Base-by-base conservation (phyloP, 2,888 invertebrate species). In the Serrognathus titanus region DNA sequence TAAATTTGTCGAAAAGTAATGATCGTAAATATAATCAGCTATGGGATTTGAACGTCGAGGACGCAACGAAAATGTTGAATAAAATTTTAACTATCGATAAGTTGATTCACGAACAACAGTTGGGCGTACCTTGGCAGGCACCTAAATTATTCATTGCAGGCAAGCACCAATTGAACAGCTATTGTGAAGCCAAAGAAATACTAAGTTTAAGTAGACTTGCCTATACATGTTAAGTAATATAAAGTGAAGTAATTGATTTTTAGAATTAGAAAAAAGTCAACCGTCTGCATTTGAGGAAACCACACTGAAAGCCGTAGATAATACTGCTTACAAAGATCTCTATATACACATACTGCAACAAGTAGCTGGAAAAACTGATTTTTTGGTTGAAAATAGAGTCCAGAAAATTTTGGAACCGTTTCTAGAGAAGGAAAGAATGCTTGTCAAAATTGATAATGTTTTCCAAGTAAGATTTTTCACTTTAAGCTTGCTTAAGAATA, bases 401-500 rank as follows among this genome's bases (percentile, higher is more conserved):
- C 76, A 84, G 10, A 79, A 79, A 53, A 80, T 92, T 12, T 79
- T 92, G 4, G 79, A 82, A 55, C 84, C 86, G n/a, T 86, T 86
- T 66, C 76, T 82, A 6, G 74, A 82, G 11, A 76, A 82, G 31
- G 84, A 90, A 47, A 82, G 83, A 67, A 82, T 84, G 55, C 75
- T 92, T n/a, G 85, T 92, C 57, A 85, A 85, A 50, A 77, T 92
- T 51, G 90, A 91, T 69, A 87, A 87, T 60, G 86, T 91, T 60
- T 90, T 92, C 74, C 82, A 85, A 74, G 89, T 87, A 78, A 75
- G 70, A 43, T 38, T 51, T 48, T 10, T 24, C 9, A 11, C 4
- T 20, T 20, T 20, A 4, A 20, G 20, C 3, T 20, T 11, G 20
- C 11, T 9, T 24, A n/a, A 12, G 16, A 10, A 2, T 8, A 51